Evolutionary conservation across 2,797 vertebrate species (phyloP).

Genomic region (Chelmon rostratus): DNA sequence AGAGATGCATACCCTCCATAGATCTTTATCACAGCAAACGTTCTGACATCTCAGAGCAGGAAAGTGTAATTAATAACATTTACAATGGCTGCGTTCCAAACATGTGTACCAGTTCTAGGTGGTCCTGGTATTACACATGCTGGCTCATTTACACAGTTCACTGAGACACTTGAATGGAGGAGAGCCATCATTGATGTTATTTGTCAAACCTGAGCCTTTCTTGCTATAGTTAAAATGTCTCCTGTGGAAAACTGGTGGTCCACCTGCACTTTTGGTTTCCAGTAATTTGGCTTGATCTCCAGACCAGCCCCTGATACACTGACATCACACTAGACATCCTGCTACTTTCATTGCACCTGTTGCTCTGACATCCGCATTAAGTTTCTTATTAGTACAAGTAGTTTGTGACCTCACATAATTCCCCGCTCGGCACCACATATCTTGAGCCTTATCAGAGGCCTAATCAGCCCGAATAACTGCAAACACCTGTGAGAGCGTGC

Average conservation of each 20-base stretch:
- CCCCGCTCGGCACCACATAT: not conserved
- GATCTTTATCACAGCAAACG: slow-evolving; percentile 6
- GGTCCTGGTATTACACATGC: not conserved
- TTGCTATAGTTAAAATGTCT: not conserved
- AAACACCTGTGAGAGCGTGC: slow-evolving; percentile 22
- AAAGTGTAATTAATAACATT: slow-evolving; percentile 24
- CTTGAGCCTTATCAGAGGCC: slow-evolving; percentile 10
- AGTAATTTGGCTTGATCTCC: slow-evolving; percentile 7
- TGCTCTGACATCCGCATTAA: slow-evolving; percentile 2
- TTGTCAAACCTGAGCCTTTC: not conserved
- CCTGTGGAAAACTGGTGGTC: not conserved
- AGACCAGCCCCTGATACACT: slow-evolving; percentile 13
- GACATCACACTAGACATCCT: not conserved
- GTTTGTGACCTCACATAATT: slow-evolving; percentile 18
- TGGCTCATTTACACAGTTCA: not conserved
- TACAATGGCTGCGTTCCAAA: slow-evolving; percentile 16
- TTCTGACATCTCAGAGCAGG: slow-evolving; percentile 4
- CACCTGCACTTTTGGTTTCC: not conserved
- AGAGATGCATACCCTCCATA: not conserved
- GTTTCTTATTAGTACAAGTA: slow-evolving; percentile 10
- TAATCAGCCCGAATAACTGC: slow-evolving; percentile 35
- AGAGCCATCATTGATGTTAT: not conserved
- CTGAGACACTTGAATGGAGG: not conserved
- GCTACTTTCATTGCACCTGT: slow-evolving; percentile 19
- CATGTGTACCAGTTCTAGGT: not conserved